phyloP scores from a whole-genome alignment of 2,888 invertebrate species.

The Drosophila yooni region DNA sequence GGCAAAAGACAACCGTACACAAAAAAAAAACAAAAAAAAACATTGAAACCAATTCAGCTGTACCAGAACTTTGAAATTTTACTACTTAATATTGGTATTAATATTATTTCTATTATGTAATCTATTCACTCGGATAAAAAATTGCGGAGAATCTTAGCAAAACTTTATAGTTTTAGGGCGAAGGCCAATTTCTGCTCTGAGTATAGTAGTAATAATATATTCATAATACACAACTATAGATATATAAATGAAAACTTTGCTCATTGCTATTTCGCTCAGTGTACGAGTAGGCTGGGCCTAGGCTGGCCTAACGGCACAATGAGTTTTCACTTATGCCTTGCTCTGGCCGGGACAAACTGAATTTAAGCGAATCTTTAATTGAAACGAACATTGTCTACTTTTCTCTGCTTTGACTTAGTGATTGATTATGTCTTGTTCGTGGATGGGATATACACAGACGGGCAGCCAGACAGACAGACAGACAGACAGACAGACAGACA shows the following conservation, averaged over 20 bases:
- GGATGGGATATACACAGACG: constrained; percentile 29
- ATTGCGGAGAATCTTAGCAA: too few relatives aligned
- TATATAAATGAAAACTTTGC: neutral
- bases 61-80: neutral
- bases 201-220: neutral
- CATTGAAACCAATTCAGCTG: too few relatives aligned
- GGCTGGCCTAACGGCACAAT: neutral
- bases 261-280: neutral
- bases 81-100: neutral
- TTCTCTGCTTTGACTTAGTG: constrained; percentile 61
- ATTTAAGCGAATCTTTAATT: constrained; percentile 75
- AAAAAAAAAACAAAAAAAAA: too few relatives aligned
- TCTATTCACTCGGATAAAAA: too few relatives aligned
- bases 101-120: too few relatives aligned
- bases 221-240: neutral
- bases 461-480: constrained; percentile 16
- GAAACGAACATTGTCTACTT: constrained; percentile 58
- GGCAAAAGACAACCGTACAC: neutral
- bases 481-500: constrained; percentile 4
- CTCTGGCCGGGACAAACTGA: constrained; percentile 48
- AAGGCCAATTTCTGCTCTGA: too few relatives aligned
- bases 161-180: too few relatives aligned
- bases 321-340: constrained; percentile 9
- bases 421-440: constrained; percentile 76
- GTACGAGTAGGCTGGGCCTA: constrained; percentile 1